phyloP scores from a whole-genome alignment of 2,113 vertebrate species.

The Pelecanoides urinatrix region DNA sequence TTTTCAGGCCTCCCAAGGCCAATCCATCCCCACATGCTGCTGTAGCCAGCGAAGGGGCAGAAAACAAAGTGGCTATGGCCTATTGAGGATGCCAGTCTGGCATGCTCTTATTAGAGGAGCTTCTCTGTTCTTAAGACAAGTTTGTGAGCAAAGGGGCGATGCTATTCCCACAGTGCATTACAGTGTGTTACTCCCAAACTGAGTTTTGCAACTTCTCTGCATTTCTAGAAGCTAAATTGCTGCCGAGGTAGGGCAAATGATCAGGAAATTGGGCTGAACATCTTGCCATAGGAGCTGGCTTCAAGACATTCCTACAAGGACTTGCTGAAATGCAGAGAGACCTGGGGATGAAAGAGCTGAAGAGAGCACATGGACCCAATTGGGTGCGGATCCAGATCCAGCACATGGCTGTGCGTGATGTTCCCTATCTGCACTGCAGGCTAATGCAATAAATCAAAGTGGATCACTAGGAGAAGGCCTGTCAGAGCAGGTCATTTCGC shows the following conservation, averaged over 20 bases:
- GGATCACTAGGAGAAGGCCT: background rate
- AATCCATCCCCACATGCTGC: background rate
- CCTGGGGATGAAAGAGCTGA: background rate
- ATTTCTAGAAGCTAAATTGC: background rate
- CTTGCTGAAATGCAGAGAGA: background rate
- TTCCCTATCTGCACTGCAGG: background rate
- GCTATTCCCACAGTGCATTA: background rate
- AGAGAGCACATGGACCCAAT: background rate
- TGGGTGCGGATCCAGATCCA: background rate
- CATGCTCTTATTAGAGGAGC: background rate
- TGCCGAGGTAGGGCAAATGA: background rate
- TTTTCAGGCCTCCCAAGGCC: background rate
- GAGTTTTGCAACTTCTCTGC: background rate
- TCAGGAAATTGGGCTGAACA: background rate
- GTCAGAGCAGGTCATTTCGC: background rate
- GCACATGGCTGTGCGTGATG: background rate
- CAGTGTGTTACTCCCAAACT: background rate
- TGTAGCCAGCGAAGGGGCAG: background rate
- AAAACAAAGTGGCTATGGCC: background rate
- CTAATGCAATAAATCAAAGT: background rate
- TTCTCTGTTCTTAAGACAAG: background rate
- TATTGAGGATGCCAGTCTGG: background rate
- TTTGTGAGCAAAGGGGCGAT: background rate
- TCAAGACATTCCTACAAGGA: background rate
- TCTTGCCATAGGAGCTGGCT: rapidly evolving